Conservation (phyloP, 2,888 invertebrate species). For the Pseudanteris insignis region DNA sequence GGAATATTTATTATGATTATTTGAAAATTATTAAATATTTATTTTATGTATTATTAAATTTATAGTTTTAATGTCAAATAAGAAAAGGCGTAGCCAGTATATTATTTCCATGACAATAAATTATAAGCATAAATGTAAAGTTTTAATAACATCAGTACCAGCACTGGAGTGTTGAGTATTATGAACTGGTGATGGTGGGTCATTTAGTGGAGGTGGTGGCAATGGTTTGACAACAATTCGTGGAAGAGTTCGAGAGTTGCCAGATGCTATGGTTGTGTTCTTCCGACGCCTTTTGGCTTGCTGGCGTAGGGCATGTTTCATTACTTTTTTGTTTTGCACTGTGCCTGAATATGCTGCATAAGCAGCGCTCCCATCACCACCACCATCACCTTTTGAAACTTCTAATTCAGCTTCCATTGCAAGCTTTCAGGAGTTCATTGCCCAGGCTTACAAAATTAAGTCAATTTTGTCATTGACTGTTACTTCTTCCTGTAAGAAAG, state of each 20-base stretch:
- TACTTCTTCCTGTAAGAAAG: no score
- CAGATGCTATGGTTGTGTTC: constrained; percentile 77
- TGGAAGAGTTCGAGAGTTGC: constrained; percentile 74
- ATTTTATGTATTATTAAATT: no score
- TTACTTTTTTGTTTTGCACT: constrained; percentile 73
- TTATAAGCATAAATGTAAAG: no score
- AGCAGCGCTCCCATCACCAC: constrained; percentile 57
- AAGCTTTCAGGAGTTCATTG: no score
- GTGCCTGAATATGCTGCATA: constrained; percentile 62
- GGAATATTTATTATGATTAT: no score
- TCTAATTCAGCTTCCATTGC: constrained; percentile 63
- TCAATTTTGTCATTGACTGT: no score
- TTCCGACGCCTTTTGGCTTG: constrained; percentile 82
- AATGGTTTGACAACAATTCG: constrained; percentile 85
- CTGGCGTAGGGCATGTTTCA: constrained; percentile 80
- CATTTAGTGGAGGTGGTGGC: constrained; percentile 72
- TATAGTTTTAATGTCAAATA: no score
- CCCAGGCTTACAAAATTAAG: no score
- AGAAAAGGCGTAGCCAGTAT: no score
- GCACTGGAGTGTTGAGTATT: constrained; percentile 56
- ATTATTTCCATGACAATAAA: no score
- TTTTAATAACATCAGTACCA: no score
- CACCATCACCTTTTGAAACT: constrained; percentile 55
- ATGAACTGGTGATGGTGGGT: constrained; percentile 53
- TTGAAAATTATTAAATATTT: no score